Percentiles rank a stretch among this genome's conserved stretches.
Conservation (phyloP, 2,888 invertebrate genomes). For the Hypena proboscidalis region DNA sequence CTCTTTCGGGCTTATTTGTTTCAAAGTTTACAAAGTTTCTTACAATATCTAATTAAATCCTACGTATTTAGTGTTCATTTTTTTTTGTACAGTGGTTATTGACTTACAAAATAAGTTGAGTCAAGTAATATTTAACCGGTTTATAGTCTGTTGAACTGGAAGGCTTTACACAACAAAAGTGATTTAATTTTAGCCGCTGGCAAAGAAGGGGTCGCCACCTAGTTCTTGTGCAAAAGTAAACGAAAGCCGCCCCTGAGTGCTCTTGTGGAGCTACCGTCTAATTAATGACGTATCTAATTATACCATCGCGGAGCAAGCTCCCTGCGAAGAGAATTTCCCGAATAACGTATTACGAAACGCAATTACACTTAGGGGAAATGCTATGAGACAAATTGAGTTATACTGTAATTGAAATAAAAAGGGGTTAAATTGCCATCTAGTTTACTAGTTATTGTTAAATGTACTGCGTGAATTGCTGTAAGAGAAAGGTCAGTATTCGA, state of each 20-base stretch:
- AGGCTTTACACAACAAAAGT: constrained; percentile 39
- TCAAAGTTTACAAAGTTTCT: too few relatives aligned
- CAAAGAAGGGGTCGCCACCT: constrained; percentile 42
- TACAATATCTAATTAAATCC: too few relatives aligned
- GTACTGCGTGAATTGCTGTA: constrained; percentile 6
- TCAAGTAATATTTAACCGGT: constrained; percentile 15
- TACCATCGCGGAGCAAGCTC: constrained; percentile 67
- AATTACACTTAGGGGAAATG: constrained; percentile 71
- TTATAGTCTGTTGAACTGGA: constrained; percentile 29
- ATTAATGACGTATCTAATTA: constrained; percentile 83
- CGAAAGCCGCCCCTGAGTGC: constrained; percentile 69
- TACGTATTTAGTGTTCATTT: too few relatives aligned
- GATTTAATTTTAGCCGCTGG: constrained; percentile 49
- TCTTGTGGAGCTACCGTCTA: constrained; percentile 73
- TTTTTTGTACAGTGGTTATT: constrained; percentile 22
- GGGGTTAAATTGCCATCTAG: constrained; percentile 25
- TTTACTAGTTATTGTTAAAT: constrained; percentile 17
- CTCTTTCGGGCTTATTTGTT: too few relatives aligned
- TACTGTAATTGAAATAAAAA: constrained; percentile 54
- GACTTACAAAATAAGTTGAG: constrained; percentile 20
- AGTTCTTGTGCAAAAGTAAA: constrained; percentile 62
- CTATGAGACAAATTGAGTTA: constrained; percentile 66
- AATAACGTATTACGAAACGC: constrained; percentile 78
- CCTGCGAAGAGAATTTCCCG: constrained; percentile 70
- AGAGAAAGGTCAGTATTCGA: neutral